Conservation (phyloP, 2,888 invertebrate species). For the Pimpla rufipes region DNA sequence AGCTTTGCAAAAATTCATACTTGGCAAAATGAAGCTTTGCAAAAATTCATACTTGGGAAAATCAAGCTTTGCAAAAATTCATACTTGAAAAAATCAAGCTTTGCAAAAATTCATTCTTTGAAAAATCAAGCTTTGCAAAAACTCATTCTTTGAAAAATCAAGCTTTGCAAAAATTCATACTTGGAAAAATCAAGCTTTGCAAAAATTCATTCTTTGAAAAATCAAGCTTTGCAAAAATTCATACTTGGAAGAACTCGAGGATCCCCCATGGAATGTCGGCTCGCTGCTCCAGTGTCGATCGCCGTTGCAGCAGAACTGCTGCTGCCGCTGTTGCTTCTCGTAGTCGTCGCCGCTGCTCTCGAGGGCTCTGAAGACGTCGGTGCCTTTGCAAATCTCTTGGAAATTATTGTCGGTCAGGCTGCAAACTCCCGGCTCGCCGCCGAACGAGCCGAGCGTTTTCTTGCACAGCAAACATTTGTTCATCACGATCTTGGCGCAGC, state of each 20-base stretch:
- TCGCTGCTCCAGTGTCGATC: conserved; percentile 30
- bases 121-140: too few species aligned
- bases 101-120: not conserved
- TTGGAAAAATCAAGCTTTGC: too few species aligned
- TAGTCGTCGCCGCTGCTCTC: conserved; percentile 52
- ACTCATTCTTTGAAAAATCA: not conserved
- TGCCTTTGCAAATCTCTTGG: conserved; percentile 75
- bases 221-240: not conserved
- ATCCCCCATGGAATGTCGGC: conserved; percentile 21
- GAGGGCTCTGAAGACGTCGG: conserved; percentile 77
- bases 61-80: too few species aligned
- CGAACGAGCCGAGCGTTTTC: conserved; percentile 56
- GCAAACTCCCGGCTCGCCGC: conserved; percentile 72
- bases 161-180: not conserved
- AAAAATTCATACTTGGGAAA: too few species aligned
- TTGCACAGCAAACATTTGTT: conserved; percentile 80
- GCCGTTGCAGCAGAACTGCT: conserved; percentile 73
- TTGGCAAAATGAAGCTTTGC: not conserved
- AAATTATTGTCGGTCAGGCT: conserved; percentile 69
- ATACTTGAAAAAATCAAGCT: not conserved
- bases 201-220: not conserved
- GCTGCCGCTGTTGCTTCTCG: conserved; percentile 53
- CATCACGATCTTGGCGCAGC: conserved; percentile 79
- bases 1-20: too few species aligned
- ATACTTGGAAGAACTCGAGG: conserved; percentile 32